Evolutionary conservation across 2,888 invertebrate species (phyloP), one percentile per base, ranked within the genome.

Genomic region (Patella ulyssiponensis): DNA sequence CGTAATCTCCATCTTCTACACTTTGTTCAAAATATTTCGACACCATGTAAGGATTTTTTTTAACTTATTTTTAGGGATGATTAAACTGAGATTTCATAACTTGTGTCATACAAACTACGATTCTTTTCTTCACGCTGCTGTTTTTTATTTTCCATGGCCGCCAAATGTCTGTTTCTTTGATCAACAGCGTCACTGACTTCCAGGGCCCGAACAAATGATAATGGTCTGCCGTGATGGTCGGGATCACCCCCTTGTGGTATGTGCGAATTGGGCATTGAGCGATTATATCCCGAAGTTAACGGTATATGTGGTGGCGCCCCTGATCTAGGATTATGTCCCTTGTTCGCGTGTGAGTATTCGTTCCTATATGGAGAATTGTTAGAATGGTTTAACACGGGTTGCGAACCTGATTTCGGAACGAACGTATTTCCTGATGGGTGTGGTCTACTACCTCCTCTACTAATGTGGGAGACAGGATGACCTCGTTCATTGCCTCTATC

Each of bases 141-240:
- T 33, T 77, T 73, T 23, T 58, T 17, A 27, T 77, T 74, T 15
- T 71, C 73, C 79, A 83, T 87, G 74, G 85, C 85, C 71, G 85
- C 84, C n/a, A 84, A 80, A 17, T 84, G 82, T 20, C 81, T 75
- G 53, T 85, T 83, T 23, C 78, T 51, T 44, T 84, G 81, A 69
- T 86, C 89, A 44, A 90, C 84, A 72, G 88, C 86, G 78, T 91
- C 90, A 69, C 90, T 90, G 86, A 91, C 87, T 86, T 91, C 91
- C 71, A 92, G 82, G 17, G 92, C 92, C 75, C 89, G 89, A 27
- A 91, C 90, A 83, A 92, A 92, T 52, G 91, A 91, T 87, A 91
- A 86, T 3, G 92, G 91, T 75, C 91, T 83, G 56, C 80, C 79
- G 58, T 83, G 76, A 14, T 64, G 77, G n/a, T 77, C 75, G 15